phyloP scores from a whole-genome alignment of 2,113 vertebrate species.

The Tonatia bakeri region DNA sequence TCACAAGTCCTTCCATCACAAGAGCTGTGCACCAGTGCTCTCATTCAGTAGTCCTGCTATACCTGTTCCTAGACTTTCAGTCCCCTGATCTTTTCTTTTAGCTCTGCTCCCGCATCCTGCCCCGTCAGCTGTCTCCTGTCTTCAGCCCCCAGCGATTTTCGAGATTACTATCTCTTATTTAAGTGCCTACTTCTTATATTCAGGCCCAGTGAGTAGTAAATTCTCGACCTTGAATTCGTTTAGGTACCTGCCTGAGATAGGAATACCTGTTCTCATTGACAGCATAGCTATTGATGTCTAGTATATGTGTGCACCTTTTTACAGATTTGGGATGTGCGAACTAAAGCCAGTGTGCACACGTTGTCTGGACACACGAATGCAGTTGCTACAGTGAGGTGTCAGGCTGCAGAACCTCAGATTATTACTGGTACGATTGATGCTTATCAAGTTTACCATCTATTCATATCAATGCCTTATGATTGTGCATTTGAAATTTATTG shows the following conservation, averaged over 20 bases:
- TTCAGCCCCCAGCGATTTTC: not conserved
- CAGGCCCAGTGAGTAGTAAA: not conserved
- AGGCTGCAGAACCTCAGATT: conserved; percentile 95
- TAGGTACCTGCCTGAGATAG: not conserved
- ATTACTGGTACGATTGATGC: conserved; percentile 87
- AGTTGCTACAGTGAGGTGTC: conserved; percentile 95
- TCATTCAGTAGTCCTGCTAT: not conserved
- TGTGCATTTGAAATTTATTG: not conserved
- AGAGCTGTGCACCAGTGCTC: not conserved
- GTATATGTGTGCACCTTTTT: not conserved
- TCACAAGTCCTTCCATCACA: accelerated
- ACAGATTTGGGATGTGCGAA: conserved; percentile 97
- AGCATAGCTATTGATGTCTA: not conserved
- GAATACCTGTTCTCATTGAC: not conserved
- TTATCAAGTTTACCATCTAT: not conserved
- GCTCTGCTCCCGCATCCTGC: too few relatives aligned
- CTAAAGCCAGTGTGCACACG: conserved; percentile 96
- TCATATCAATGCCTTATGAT: not conserved
- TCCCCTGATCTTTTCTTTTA: not conserved
- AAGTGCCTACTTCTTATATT: not conserved
- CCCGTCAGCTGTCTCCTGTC: not conserved
- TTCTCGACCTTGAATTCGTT: not conserved
- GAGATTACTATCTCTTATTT: not conserved
- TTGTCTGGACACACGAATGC: conserved; percentile 97
- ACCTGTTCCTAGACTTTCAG: not conserved